A percentile compares a stretch with the other conserved stretches of the same genome.
These are phyloP conservation scores for Trachemys scripta DNA, from an alignment of 2,113 vertebrate species.

Conservation along the genomic window DNA sequence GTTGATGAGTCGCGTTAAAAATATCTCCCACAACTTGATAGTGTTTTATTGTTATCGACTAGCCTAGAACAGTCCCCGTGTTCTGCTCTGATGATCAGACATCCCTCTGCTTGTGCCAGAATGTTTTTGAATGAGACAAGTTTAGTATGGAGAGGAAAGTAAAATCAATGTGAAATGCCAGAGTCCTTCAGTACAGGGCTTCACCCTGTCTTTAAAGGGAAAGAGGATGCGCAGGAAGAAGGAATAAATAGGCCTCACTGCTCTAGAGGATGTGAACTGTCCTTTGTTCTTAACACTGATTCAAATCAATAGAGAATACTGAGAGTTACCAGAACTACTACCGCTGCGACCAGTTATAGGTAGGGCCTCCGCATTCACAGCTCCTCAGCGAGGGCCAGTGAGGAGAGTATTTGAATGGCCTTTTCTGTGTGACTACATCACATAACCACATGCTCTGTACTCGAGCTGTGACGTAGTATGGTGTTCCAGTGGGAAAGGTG, in stretches of 20 bases:
- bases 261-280: background rate
- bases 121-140: background rate
- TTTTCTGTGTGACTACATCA: background rate
- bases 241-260: background rate
- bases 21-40: background rate
- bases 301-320: background rate
- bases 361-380: background rate
- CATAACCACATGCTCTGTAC: background rate
- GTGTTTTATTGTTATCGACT: background rate
- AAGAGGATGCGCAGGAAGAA: background rate
- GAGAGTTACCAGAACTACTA: background rate
- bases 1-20: background rate
- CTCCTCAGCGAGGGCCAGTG: background rate
- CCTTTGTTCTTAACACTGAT: background rate
- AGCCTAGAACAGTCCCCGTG: background rate
- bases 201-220: background rate
- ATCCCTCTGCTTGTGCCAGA: background rate
- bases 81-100: background rate
- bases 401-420: background rate
- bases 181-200: background rate
- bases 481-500: background rate
- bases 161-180: background rate
- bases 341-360: background rate
- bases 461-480: background rate
- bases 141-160: background rate